Conservation (phyloP, 2,113 vertebrate species). For the Prionailurus bengalensis region DNA sequence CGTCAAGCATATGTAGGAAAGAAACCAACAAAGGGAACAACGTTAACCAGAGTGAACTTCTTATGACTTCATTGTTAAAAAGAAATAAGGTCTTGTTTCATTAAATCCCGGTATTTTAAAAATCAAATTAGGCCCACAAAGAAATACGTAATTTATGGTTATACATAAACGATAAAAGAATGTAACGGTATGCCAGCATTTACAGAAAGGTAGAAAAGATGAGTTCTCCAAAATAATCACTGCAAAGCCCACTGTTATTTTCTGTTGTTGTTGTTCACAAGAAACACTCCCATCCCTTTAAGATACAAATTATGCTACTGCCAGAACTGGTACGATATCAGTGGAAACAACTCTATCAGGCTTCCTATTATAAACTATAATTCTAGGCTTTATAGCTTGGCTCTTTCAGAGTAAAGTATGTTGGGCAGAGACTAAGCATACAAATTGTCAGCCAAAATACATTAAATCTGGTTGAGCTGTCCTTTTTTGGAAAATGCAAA, state of each 20-base stretch:
- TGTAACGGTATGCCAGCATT: conserved; percentile 5
- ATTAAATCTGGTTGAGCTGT: conserved; percentile 76
- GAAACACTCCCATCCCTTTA: conserved; percentile 68
- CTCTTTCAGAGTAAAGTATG: conserved; percentile 77
- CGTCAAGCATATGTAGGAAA: not conserved
- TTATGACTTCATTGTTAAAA: not conserved
- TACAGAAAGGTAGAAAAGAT: conserved; percentile 43
- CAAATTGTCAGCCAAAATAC: conserved; percentile 79
- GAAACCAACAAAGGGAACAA: not conserved
- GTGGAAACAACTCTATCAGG: conserved; percentile 71
- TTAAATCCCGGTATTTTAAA: not conserved
- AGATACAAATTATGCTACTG: conserved; percentile 66
- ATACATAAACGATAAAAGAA: not conserved
- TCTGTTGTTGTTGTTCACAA: not conserved
- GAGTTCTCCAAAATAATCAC: conserved; percentile 25
- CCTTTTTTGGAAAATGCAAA: conserved; percentile 73
- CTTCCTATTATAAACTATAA: conserved; percentile 81
- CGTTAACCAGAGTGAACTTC: not conserved
- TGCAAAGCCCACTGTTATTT: conserved; percentile 4
- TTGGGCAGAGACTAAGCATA: conserved; percentile 79
- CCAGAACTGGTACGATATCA: conserved; percentile 23
- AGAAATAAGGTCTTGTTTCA: conserved; percentile 16
- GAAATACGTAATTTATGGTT: conserved; percentile 30
- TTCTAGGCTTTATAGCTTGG: conserved; percentile 78
- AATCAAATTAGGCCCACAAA: conserved; percentile 1